Evolutionary conservation across 2,113 vertebrate genomes (phyloP).

Genomic region (Gorsachius goisagi): DNA sequence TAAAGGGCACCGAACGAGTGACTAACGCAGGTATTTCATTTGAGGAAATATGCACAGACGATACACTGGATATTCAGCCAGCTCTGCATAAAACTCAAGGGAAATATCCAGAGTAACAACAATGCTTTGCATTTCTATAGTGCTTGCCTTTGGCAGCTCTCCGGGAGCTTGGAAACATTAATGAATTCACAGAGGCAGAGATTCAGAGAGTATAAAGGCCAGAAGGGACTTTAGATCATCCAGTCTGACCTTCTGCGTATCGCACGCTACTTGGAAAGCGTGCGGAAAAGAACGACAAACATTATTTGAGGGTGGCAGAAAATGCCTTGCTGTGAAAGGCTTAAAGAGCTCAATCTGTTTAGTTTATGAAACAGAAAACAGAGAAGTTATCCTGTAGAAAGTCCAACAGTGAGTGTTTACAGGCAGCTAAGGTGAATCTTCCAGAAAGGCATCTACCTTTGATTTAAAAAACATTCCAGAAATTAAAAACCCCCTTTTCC

Average conservation of each 20-base stretch:
- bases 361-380: constrained; percentile 6
- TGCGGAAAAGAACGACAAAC: constrained; percentile 39
- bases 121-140: constrained; percentile 57
- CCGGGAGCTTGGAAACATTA: constrained; percentile 57
- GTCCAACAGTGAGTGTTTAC: background rate
- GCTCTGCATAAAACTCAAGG: constrained; percentile 31
- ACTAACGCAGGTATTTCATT: constrained; percentile 21
- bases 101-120: constrained; percentile 40
- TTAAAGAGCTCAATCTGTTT: constrained; percentile 37
- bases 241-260: constrained; percentile 40
- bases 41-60: background rate
- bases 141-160: constrained; percentile 55
- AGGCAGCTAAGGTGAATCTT: background rate
- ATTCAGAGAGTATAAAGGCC: constrained; percentile 56
- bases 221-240: constrained; percentile 67
- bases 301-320: constrained; percentile 51
- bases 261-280: constrained; percentile 5
- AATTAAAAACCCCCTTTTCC: background rate
- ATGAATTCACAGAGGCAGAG: constrained; percentile 63
- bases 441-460: background rate
- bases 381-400: background rate
- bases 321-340: constrained; percentile 18
- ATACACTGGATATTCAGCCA: background rate
- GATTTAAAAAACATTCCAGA: background rate
- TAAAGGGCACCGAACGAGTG: background rate